Base-by-base conservation (phyloP, 2,797 vertebrate species). In the Anabacerthia variegaticeps region DNA sequence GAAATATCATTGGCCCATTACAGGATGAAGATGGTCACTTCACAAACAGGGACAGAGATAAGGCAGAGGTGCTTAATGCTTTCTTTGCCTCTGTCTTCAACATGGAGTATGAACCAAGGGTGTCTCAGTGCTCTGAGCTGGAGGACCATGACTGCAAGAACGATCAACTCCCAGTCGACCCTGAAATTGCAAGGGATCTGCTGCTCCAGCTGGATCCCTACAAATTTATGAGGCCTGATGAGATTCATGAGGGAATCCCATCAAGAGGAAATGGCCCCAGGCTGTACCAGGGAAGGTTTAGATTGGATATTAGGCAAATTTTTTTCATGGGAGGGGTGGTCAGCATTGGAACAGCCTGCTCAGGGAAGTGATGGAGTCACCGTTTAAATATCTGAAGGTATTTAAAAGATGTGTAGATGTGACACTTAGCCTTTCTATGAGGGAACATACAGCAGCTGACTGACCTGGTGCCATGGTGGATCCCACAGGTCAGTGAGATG, bases 311-410 rank as follows among this genome's bases (percentile, higher is more conserved):
- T 20, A 37, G 9, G 37, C 37, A 74, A 84, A 63, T 10, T 3
- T 37, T 41, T 21, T 19, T 46, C 1, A 2, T 26, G 3, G 1
- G 43, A 49, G 34, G 2, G 7, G 5, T 46, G 32, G 11, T 58
- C 12, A 71, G 20, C 26, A 11, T 2, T 62, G 69, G 21, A 84
- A 66, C 10, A 32, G 16, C 7, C 48, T 85, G 18, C 30, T 12
- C 13, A 56, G 14, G 34, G 19, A 46, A 49, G 51, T 43, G 14
- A 30, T 28, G 1, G 7, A 67, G 58, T 65, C 28, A 18, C 30
- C 10, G 10, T 16, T 41, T 72, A 54, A 66, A 48, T 46, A 46
- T 16, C 9, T 46, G 18, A 13, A 41, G 8, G 7, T 37, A 27
- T 41, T 84, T 21, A 41, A 69, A 73, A 81, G 14, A 22, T 0